Percentiles rank a stretch among this genome's conserved stretches.
These are phyloP conservation scores for Tetragnatha versicolor DNA, from an alignment of 1,140 invertebrate species.

Conservation along the genomic window DNA sequence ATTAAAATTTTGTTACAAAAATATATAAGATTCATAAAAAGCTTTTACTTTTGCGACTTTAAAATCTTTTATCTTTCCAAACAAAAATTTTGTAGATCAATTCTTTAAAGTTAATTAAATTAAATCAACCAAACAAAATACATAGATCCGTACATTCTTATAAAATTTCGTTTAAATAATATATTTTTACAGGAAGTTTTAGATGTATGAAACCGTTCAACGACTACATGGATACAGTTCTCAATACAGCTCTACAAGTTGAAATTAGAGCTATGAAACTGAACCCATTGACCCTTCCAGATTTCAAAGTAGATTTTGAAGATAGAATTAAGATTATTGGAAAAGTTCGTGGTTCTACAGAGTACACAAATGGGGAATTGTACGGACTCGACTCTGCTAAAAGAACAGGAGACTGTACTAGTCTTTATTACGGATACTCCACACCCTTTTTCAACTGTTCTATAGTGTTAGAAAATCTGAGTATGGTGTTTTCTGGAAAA, in stretches of 20 bases:
- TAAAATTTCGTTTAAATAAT: too few relatives aligned
- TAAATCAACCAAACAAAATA: too few relatives aligned
- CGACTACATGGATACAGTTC: not conserved
- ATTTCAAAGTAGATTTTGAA: conserved; percentile 14
- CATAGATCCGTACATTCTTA: too few relatives aligned
- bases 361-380: conserved; percentile 4
- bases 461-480: conserved; percentile 1
- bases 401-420: conserved; percentile 10
- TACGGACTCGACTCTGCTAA: not conserved
- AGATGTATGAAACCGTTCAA: not conserved
- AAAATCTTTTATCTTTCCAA: too few relatives aligned
- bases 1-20: too few relatives aligned
- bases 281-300: conserved; percentile 1
- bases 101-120: too few relatives aligned
- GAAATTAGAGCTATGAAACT: not conserved
- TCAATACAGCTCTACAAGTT: not conserved
- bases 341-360: conserved; percentile 9
- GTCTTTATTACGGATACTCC: not conserved
- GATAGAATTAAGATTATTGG: conserved; percentile 7
- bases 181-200: conserved; percentile 15
- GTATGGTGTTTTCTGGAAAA: not conserved
- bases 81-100: too few relatives aligned
- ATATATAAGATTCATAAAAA: too few relatives aligned
- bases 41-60: too few relatives aligned
- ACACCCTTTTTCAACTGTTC: conserved; percentile 12